A percentile compares a stretch with the other conserved stretches of the same genome.
phyloP scores from a whole-genome alignment of 2,888 invertebrate species.

The Rhodophaea formosa region DNA sequence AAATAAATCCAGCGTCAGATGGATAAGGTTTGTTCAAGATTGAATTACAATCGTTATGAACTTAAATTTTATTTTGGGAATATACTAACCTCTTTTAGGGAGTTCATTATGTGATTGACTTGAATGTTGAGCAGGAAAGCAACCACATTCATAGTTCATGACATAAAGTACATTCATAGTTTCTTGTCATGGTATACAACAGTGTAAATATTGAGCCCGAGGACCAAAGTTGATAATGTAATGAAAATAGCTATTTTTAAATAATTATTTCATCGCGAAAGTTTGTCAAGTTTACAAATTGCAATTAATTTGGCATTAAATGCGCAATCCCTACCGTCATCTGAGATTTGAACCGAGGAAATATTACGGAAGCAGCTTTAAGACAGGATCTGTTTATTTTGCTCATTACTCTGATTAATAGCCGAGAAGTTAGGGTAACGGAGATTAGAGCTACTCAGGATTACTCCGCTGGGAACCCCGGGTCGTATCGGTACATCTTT shows the following conservation, averaged over 20 bases:
- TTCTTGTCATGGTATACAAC: too few relatives aligned
- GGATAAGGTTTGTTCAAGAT: too few relatives aligned
- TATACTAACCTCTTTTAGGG: too few relatives aligned
- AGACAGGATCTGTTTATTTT: constrained; percentile 16
- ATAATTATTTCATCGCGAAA: neutral
- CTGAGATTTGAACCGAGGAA: constrained; percentile 1
- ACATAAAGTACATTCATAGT: too few relatives aligned
- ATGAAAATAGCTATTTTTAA: neutral
- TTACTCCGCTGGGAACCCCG: constrained; percentile 1
- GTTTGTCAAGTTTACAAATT: neutral
- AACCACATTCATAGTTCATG: too few relatives aligned
- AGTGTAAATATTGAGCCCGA: too few relatives aligned
- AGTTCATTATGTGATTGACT: too few relatives aligned
- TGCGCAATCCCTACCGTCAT: neutral
- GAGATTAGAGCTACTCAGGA: constrained; percentile 10
- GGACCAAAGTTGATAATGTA: too few relatives aligned
- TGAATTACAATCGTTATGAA: too few relatives aligned
- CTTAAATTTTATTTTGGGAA: too few relatives aligned
- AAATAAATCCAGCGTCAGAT: too few relatives aligned
- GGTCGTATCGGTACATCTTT: constrained; percentile 2
- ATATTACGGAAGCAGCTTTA: constrained; percentile 6
- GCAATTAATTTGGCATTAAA: neutral
- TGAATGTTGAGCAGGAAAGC: too few relatives aligned
- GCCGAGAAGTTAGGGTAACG: constrained; percentile 6
- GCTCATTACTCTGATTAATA: constrained; percentile 17